Percentiles rank a stretch among this genome's conserved stretches.
phyloP scores from a whole-genome alignment of 2,113 vertebrate genomes.

The Poecilia latipinna region DNA sequence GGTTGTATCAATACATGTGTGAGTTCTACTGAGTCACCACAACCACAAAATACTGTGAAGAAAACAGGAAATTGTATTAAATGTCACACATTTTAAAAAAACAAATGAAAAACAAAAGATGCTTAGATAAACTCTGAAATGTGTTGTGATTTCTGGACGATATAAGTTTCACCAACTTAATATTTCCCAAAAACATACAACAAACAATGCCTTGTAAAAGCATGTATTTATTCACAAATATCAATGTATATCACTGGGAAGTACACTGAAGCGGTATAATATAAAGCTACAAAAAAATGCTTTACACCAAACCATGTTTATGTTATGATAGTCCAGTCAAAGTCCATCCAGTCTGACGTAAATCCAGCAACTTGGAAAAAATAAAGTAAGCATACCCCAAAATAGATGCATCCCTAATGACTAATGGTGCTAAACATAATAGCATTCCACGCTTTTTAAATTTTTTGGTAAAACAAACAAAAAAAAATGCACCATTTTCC shows the following conservation, averaged over 20 bases:
- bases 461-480: neutral
- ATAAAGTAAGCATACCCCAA: neutral
- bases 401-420: too few species aligned
- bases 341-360: neutral
- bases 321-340: neutral
- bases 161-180: neutral
- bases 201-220: neutral
- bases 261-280: too few species aligned
- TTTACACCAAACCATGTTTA: neutral
- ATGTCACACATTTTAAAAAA: neutral
- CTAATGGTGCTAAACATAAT: neutral
- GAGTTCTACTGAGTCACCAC: too few species aligned
- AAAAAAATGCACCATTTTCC: neutral
- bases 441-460: neutral
- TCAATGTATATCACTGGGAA: too few species aligned
- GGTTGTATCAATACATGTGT: neutral
- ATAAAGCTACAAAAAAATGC: neutral
- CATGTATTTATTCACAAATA: neutral
- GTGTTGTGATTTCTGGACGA: neutral
- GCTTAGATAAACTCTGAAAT: neutral
- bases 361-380: too few species aligned
- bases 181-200: neutral
- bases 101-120: neutral
- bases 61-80: neutral
- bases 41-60: neutral